phyloP scores from a whole-genome alignment of 1,140 invertebrate genomes.

The Thaumatotibia leucotreta region DNA sequence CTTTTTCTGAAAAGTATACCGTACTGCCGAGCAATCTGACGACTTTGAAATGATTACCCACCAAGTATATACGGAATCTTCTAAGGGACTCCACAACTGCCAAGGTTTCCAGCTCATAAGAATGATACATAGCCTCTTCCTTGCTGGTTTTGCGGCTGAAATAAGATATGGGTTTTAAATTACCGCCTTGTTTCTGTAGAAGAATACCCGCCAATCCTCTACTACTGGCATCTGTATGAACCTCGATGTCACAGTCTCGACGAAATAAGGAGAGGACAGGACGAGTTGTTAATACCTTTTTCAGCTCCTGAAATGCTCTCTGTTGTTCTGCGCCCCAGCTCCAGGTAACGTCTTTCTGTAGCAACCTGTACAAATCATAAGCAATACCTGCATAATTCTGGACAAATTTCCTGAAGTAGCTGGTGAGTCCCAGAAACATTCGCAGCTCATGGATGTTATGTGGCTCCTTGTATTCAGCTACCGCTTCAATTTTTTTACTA shows the following conservation, averaged over 20 bases:
- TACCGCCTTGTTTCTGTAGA: conserved; percentile 20
- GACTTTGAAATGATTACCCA: conserved; percentile 41
- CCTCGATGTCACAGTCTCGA: conserved; percentile 24
- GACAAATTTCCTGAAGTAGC: conserved; percentile 34
- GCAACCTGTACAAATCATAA: conserved; percentile 23
- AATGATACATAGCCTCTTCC: conserved; percentile 43
- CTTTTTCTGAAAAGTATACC: conserved; percentile 38
- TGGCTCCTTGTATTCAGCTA: conserved; percentile 23
- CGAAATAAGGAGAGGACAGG: conserved; percentile 13
- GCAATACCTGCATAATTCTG: conserved; percentile 28
- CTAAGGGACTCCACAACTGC: conserved; percentile 44
- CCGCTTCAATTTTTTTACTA: neutral
- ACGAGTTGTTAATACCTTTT: neutral
- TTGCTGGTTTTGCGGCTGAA: conserved; percentile 35
- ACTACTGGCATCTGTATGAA: conserved; percentile 32
- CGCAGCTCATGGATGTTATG: conserved; percentile 20
- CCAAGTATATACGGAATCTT: conserved; percentile 49
- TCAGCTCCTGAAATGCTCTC: conserved; percentile 20
- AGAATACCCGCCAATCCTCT: conserved; percentile 24
- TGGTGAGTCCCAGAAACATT: conserved; percentile 14
- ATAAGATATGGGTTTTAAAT: conserved; percentile 36
- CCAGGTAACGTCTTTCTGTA: conserved; percentile 24
- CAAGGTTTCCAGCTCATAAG: conserved; percentile 52
- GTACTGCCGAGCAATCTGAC: conserved; percentile 48
- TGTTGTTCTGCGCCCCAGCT: conserved; percentile 22